Evolutionary conservation across 2,113 vertebrate genomes (phyloP).

Genomic region (Macrotis lagotis): DNA sequence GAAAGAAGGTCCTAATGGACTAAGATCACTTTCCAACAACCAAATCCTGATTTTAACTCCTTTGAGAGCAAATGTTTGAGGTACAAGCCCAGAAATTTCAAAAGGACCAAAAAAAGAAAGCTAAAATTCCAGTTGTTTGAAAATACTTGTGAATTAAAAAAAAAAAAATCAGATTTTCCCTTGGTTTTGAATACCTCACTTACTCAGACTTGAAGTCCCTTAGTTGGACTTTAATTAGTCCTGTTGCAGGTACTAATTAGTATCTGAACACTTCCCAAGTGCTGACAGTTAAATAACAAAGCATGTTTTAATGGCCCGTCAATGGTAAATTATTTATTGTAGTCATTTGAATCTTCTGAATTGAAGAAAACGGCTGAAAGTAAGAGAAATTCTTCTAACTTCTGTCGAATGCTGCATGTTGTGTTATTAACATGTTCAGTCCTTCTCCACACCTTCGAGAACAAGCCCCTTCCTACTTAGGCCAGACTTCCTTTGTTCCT

Average conservation of each 20-base stretch:
- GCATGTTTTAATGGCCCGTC: background rate
- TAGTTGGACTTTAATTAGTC: background rate
- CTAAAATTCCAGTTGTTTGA: constrained; percentile 30
- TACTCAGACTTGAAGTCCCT: background rate
- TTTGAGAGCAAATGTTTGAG: background rate
- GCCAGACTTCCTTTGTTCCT: constrained; percentile 15
- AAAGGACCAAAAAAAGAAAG: constrained; percentile 22
- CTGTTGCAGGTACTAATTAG: background rate
- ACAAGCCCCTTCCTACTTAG: constrained; percentile 3
- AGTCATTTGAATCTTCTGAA: background rate
- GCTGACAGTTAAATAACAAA: constrained; percentile 34
- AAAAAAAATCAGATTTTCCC: constrained; percentile 26
- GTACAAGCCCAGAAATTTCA: background rate
- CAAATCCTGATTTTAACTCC: constrained; percentile 14
- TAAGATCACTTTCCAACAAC: background rate
- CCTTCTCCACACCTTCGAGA: background rate
- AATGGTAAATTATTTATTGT: background rate
- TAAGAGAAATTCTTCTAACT: constrained; percentile 31
- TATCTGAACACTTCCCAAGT: background rate
- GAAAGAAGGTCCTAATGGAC: background rate
- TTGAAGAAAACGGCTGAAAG: constrained; percentile 22
- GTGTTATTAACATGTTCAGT: constrained; percentile 7
- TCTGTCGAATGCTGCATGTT: background rate
- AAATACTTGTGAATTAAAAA: constrained; percentile 7
- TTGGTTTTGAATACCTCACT: background rate